phyloP scores from a whole-genome alignment of 2,888 invertebrate genomes.

The Sminthurinus aureus region DNA sequence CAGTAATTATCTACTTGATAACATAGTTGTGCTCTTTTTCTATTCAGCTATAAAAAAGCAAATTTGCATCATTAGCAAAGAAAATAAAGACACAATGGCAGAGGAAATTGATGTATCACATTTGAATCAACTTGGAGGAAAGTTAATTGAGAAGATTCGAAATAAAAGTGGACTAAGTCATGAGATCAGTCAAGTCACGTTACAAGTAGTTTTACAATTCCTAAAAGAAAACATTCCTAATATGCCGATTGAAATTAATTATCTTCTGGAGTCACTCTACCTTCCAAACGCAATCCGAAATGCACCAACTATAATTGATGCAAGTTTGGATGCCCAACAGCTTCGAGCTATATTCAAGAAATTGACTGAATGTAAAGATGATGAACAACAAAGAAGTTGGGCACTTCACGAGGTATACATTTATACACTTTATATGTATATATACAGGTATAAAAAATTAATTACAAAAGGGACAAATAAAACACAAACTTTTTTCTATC shows the following conservation, averaged over 20 bases:
- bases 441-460: no score
- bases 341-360: conserved; percentile 80
- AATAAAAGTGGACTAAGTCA: conserved; percentile 85
- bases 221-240: conserved; percentile 43
- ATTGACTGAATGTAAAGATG: conserved; percentile 88
- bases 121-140: conserved; percentile 46
- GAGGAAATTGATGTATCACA: background rate
- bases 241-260: conserved; percentile 36
- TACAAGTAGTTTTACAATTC: conserved; percentile 75
- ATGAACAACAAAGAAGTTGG: conserved; percentile 95
- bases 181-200: conserved; percentile 83
- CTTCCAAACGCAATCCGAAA: conserved; percentile 55
- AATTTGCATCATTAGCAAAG: no score
- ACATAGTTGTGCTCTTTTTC: no score
- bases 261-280: conserved; percentile 51
- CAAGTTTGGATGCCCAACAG: conserved; percentile 83
- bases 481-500: no score
- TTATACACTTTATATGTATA: background rate
- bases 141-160: conserved; percentile 68
- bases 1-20: no score
- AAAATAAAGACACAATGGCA: background rate
- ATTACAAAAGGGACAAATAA: no score
- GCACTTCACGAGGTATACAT: conserved; percentile 77
- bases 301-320: conserved; percentile 65
- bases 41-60: no score